Percentiles rank a stretch among this genome's conserved stretches.
phyloP scores from a whole-genome alignment of 1,140 invertebrate species.

The Meloidogyne floridensis region DNA sequence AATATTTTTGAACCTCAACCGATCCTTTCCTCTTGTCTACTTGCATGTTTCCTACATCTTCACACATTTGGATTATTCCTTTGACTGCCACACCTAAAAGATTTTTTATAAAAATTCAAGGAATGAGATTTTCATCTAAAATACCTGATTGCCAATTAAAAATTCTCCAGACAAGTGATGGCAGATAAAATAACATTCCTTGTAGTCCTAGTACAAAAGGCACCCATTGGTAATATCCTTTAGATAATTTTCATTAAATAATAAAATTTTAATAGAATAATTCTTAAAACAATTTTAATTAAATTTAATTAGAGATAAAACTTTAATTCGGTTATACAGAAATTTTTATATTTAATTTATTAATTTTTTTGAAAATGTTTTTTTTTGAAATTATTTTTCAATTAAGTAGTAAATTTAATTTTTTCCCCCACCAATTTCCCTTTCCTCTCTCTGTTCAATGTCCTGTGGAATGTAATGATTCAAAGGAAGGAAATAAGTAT shows the following conservation, averaged over 20 bases:
- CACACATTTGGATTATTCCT: constrained; percentile 62
- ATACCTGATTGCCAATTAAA: constrained; percentile 65
- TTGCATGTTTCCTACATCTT: constrained; percentile 61
- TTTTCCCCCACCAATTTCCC: constrained; percentile 53
- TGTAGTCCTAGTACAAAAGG: constrained; percentile 67
- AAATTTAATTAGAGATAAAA: no score
- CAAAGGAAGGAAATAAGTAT: constrained; percentile 63
- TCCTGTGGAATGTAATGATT: constrained; percentile 60
- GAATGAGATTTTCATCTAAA: not conserved
- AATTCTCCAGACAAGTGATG: constrained; percentile 68
- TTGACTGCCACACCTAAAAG: constrained; percentile 55
- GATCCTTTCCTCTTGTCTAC: constrained; percentile 55
- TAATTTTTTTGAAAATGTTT: not conserved
- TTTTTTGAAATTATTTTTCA: not conserved
- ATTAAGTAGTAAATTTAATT: not conserved
- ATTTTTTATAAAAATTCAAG: not conserved
- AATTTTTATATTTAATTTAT: not conserved
- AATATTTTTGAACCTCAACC: constrained; percentile 46
- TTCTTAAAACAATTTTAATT: no score
- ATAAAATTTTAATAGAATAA: no score
- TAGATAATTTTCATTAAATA: no score
- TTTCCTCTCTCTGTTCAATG: constrained; percentile 52
- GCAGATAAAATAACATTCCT: constrained; percentile 71
- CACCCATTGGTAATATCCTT: constrained; percentile 69
- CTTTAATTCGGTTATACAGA: no score